These are phyloP conservation scores for Diacarnus erythraeanus DNA, from an alignment of 37 sponge, comb jelly and placozoan genomes.

Conservation along the genomic window DNA sequence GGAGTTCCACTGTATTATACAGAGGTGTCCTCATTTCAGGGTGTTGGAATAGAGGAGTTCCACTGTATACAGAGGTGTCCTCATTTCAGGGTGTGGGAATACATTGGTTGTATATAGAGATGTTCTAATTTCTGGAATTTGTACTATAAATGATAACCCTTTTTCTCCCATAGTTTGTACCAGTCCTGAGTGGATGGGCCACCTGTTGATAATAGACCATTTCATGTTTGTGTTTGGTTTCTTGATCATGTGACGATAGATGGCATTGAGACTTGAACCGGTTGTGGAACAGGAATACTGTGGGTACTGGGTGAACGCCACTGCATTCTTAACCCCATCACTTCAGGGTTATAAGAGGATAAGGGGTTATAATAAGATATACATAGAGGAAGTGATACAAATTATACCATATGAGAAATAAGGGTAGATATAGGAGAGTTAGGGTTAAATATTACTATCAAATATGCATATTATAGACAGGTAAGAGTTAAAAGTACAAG, in stretches of 20 bases:
- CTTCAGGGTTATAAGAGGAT: slow-evolving; percentile 7
- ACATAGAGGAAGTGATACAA: too few species aligned
- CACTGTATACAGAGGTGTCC: not conserved
- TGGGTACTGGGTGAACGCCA: slow-evolving; percentile 95
- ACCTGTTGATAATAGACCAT: slow-evolving; percentile 87
- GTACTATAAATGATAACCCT: too few species aligned
- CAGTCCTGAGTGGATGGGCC: slow-evolving; percentile 87
- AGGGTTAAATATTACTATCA: too few species aligned
- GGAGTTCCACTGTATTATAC: not conserved
- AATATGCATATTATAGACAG: not conserved
- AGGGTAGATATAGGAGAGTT: too few species aligned
- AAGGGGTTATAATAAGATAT: too few species aligned
- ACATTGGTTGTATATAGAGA: not conserved
- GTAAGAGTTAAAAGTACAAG: not conserved
- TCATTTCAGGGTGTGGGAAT: not conserved
- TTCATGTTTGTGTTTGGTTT: slow-evolving; percentile 34
- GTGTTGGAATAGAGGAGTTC: not conserved
- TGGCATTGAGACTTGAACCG: slow-evolving; percentile 91
- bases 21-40: not conserved
- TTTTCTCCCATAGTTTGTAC: slow-evolving; percentile 13
- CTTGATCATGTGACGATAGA: slow-evolving; percentile 77
- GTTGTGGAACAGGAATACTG: slow-evolving; percentile 96
- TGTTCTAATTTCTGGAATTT: too few species aligned
- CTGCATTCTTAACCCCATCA: slow-evolving; percentile 77
- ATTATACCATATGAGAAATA: too few species aligned